These are phyloP conservation scores for Lysandra coridon DNA, from an alignment of 2,888 invertebrate genomes.

Conservation along the genomic window DNA sequence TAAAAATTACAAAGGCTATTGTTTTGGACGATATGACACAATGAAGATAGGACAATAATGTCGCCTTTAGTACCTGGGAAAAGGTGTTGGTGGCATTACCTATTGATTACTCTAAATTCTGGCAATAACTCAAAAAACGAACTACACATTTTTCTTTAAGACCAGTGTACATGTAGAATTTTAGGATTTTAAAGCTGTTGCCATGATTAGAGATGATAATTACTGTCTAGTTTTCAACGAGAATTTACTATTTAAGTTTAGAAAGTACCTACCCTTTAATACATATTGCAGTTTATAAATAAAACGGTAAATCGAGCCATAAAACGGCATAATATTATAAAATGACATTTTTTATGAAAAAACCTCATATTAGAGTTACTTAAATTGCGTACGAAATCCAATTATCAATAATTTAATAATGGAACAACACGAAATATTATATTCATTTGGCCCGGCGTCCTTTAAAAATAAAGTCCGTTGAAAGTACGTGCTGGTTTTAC, in stretches of 20 bases:
- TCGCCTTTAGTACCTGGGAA: neutral
- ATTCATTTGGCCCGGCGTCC: slow-evolving; percentile 23
- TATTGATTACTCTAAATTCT: no score
- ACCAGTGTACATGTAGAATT: no score
- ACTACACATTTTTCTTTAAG: no score
- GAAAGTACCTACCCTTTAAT: no score
- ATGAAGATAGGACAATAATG: neutral
- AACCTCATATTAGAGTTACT: neutral
- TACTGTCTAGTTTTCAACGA: no score
- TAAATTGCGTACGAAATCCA: slow-evolving; percentile 8
- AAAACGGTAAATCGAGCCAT: no score
- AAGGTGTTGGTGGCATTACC: neutral
- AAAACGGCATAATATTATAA: no score
- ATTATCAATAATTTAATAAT: slow-evolving; percentile 16
- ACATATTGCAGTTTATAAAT: no score
- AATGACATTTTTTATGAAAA: neutral
- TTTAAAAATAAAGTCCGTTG: slow-evolving; percentile 36
- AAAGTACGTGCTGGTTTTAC: slow-evolving; percentile 38
- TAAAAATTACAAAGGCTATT: neutral
- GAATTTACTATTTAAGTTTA: no score
- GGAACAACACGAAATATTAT: slow-evolving; percentile 21
- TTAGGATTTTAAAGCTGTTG: no score
- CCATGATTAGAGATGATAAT: no score
- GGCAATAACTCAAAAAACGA: no score
- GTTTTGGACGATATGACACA: neutral